phyloP scores from a whole-genome alignment of 2,113 vertebrate genomes.

The Tragelaphus scriptus region DNA sequence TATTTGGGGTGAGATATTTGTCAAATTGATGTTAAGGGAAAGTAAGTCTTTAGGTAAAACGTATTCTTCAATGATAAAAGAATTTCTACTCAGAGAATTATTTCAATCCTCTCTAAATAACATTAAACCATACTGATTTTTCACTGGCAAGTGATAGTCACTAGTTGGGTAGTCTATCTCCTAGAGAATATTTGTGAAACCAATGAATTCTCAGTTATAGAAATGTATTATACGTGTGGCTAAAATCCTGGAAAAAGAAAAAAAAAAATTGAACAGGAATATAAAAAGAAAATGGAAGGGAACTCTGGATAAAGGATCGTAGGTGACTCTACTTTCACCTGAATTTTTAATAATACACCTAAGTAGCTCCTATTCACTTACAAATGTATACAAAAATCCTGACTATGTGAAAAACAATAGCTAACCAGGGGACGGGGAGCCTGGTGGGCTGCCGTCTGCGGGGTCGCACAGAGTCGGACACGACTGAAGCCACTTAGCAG shows the following conservation, averaged over 20 bases:
- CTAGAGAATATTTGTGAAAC: slow-evolving; percentile 13
- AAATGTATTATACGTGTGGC: neutral
- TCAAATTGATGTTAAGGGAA: neutral
- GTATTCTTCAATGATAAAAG: slow-evolving; percentile 16
- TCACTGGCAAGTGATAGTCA: neutral
- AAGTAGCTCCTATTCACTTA: neutral
- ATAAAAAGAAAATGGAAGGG: neutral
- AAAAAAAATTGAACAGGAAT: neutral
- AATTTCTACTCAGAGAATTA: slow-evolving; percentile 44
- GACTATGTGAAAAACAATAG: neutral
- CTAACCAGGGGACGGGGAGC: no score
- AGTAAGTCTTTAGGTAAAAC: neutral
- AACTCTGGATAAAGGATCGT: slow-evolving; percentile 29
- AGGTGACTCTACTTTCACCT: neutral
- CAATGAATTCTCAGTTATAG: slow-evolving; percentile 51
- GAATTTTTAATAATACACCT: neutral
- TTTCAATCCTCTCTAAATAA: slow-evolving; percentile 58
- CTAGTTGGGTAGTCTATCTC: neutral
- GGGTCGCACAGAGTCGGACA: no score
- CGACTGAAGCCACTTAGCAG: no score
- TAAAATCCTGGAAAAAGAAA: neutral
- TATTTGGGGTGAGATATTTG: neutral
- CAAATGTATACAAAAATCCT: neutral
- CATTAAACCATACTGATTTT: slow-evolving; percentile 13
- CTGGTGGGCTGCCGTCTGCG: no score